Base-by-base conservation (phyloP, 2,113 vertebrate species). In the western clawed frog (Xenopus tropicalis) region DNA sequence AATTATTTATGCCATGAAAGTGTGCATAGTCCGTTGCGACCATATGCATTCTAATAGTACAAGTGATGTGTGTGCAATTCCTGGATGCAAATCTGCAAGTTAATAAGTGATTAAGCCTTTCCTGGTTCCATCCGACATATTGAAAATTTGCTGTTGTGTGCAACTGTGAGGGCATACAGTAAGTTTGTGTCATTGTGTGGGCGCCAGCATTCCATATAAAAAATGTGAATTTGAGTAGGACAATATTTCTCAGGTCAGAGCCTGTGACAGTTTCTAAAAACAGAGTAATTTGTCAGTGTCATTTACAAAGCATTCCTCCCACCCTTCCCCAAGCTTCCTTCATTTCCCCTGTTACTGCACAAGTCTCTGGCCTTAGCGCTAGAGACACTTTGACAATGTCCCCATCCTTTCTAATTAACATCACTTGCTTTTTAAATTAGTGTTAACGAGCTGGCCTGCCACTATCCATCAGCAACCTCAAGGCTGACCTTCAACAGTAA, bases 401-500 rank as follows among this genome's bases (percentile, higher is more conserved):
- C 58, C 72, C 66, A 75, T 75, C 72, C 72, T 69, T 69, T 62
- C 58, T 66, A 75, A 75, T 75, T 75, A 75, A 56, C 21, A 21
- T 75, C 72, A 75, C 66, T 75, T 62, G 66, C 72, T 69, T 75
- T 68, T 75, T 75, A 75, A 75, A 75, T 75, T 62, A 75, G 72
- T 69, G 66, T 69, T 75, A 69, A 75, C 72, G 72, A 75, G 72
- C 72, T 63, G 66, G 24, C 56, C 65, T 75, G 66, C 58, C 66
- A 69, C 57, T 42, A 69, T 75, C 66, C 66, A 75, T 75, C 72
- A 75, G 57, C 66, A 69, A 63, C 72, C 56, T 75, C 58, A 69
- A 69, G 72, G 21, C 44, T n/a, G 72, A 62, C 72, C 72, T 75
- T 69, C 65, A 75, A 20, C 48, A 62, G 56, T 24, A 62, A 68